phyloP scores from a whole-genome alignment of 2,113 vertebrate genomes.

The Chionomys nivalis region DNA sequence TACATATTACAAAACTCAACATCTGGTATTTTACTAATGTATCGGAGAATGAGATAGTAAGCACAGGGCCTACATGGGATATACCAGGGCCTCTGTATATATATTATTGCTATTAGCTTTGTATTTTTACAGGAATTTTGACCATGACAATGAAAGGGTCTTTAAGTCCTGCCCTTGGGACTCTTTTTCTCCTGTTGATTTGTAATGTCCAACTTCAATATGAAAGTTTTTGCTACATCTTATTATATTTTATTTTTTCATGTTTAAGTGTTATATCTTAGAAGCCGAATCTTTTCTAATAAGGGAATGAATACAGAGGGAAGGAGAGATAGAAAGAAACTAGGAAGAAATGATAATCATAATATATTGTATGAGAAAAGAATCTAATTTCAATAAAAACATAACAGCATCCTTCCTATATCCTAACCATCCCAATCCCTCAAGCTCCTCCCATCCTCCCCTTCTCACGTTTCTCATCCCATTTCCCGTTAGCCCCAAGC shows the following conservation, averaged over 20 bases:
- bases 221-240: not conserved
- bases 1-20: not conserved
- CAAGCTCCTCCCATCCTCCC: too few relatives aligned
- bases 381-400: not conserved
- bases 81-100: not conserved
- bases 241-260: not conserved
- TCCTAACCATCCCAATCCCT: too few relatives aligned
- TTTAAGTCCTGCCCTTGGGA: too few relatives aligned
- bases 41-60: not conserved
- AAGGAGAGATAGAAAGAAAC: not conserved
- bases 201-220: not conserved
- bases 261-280: not conserved
- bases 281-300: not conserved
- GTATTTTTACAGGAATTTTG: not conserved
- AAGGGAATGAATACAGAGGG: not conserved
- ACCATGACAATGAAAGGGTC: not conserved
- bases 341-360: not conserved
- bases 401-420: not conserved
- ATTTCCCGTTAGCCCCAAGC: too few relatives aligned
- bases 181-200: not conserved
- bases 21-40: not conserved
- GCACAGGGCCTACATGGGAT: not conserved
- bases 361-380: not conserved
- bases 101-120: too few relatives aligned
- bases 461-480: too few relatives aligned